Evolutionary conservation across 2,888 invertebrate genomes (phyloP).

Genomic region (Ephialtes manifestator): DNA sequence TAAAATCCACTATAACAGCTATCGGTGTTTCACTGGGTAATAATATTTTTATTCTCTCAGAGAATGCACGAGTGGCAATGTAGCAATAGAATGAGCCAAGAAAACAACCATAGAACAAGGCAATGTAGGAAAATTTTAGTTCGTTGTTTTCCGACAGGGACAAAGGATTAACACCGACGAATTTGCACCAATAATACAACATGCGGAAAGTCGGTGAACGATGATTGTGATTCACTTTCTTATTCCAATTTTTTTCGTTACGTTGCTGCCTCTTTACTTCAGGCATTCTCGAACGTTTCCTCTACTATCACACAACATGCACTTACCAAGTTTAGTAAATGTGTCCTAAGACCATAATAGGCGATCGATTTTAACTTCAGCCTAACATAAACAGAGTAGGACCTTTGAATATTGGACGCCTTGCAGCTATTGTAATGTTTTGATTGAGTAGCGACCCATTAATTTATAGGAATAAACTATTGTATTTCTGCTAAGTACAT

Average conservation of each 20-base stretch:
- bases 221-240: neutral
- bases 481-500: neutral
- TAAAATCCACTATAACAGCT: constrained; percentile 14
- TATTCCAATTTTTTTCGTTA: constrained; percentile 15
- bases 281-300: neutral
- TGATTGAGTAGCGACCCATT: neutral
- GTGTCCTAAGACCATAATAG: neutral
- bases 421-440: neutral
- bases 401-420: neutral
- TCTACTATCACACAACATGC: neutral
- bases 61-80: neutral
- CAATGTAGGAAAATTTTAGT: constrained; percentile 34
- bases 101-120: constrained; percentile 31
- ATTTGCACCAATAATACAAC: constrained; percentile 58
- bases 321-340: neutral
- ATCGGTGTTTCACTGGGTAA: constrained; percentile 34
- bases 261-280: neutral
- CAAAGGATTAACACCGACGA: constrained; percentile 49
- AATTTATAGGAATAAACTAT: neutral
- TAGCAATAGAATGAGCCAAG: constrained; percentile 3
- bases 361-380: neutral
- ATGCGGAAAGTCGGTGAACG: constrained; percentile 30
- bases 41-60: constrained; percentile 2
- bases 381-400: neutral
- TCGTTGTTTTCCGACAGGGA: constrained; percentile 25